phyloP scores from a whole-genome alignment of 2,797 vertebrate species.

The Cyclura pinguis region DNA sequence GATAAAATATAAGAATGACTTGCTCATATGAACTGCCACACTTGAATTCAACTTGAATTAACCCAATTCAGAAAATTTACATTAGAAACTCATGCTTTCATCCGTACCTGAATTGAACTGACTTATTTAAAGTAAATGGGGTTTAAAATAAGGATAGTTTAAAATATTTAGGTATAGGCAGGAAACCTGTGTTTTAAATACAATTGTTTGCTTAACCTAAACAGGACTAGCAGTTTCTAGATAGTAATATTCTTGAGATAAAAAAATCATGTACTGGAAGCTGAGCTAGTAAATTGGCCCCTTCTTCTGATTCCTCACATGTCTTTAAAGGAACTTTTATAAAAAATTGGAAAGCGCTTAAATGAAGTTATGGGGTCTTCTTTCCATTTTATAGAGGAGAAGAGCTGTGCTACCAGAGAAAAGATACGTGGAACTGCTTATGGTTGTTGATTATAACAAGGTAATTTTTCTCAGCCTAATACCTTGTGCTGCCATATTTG shows the following conservation, averaged over 20 bases:
- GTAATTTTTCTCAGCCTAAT: slow-evolving; percentile 73
- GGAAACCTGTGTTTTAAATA: background rate
- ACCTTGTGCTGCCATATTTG: background rate
- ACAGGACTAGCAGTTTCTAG: background rate
- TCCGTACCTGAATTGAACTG: background rate
- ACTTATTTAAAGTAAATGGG: background rate
- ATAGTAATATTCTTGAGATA: background rate
- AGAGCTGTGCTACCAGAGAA: slow-evolving; percentile 83
- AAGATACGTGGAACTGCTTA: slow-evolving; percentile 87
- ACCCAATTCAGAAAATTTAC: background rate
- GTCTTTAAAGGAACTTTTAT: background rate
- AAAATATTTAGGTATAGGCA: background rate
- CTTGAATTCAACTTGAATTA: background rate
- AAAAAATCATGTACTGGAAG: background rate
- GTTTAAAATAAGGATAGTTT: background rate
- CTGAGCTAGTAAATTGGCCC: background rate
- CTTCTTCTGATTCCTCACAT: background rate
- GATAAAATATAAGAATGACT: background rate
- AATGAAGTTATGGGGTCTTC: background rate
- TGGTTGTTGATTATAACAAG: slow-evolving; percentile 89
- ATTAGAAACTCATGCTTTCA: background rate
- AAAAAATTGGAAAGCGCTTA: background rate
- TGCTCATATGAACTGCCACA: background rate
- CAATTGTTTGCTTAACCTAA: background rate
- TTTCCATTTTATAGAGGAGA: slow-evolving; percentile 79